Evolutionary conservation across 2,888 invertebrate species (phyloP).

Genomic region (Heliconius cydno): DNA sequence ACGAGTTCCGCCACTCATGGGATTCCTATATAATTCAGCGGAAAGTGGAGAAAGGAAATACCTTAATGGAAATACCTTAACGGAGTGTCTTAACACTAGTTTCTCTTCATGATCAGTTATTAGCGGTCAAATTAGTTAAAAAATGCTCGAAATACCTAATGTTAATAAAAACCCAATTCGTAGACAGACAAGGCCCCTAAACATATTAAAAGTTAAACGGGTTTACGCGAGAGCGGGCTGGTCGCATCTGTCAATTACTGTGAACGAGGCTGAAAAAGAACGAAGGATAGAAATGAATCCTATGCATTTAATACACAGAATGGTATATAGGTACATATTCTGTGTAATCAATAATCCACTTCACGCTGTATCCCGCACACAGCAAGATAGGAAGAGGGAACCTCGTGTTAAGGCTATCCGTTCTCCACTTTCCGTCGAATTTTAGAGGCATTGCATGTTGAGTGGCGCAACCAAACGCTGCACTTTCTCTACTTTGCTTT

Average conservation of each 20-base stretch:
- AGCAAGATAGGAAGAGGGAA: too few species aligned
- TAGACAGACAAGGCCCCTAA: background rate
- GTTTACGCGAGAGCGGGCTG: background rate
- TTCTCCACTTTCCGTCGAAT: too few species aligned
- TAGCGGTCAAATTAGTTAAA: background rate
- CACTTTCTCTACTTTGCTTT: too few species aligned
- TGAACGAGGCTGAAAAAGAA: constrained; percentile 13
- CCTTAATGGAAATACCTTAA: background rate
- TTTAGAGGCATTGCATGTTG: too few species aligned
- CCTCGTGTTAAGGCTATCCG: too few species aligned
- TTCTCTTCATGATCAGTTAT: background rate
- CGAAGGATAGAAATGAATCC: background rate
- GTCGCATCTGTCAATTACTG: constrained; percentile 25
- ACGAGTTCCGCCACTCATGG: background rate
- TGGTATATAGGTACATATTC: background rate
- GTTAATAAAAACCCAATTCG: background rate
- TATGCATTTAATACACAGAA: background rate
- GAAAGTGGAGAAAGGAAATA: background rate
- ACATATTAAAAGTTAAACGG: constrained; percentile 14
- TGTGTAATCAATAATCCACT: background rate
- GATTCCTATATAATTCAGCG: too few species aligned
- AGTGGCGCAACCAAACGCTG: too few species aligned
- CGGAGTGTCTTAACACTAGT: background rate
- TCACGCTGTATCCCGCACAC: too few species aligned
- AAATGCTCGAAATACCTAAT: background rate